These are phyloP conservation scores for Apotomis betuletana DNA, from an alignment of 2,888 invertebrate species.

Conservation along the genomic window DNA sequence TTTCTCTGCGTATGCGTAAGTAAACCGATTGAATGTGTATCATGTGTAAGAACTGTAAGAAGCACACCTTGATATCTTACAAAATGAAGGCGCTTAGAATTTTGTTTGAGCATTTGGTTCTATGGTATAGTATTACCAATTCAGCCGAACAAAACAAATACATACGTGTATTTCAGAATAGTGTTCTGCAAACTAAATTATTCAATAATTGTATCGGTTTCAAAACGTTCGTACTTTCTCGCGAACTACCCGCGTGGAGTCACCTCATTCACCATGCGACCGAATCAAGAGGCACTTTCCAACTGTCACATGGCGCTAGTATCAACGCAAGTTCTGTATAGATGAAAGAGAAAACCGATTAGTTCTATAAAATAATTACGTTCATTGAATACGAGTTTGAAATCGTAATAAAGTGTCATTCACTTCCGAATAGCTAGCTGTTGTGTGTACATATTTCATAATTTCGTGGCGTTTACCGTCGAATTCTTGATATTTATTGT, in stretches of 20 bases:
- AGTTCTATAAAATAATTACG: not conserved
- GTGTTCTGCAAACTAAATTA: not conserved
- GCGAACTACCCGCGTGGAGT: slow-evolving; percentile 41
- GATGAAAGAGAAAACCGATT: slow-evolving; percentile 26
- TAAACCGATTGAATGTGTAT: no score
- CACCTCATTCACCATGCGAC: slow-evolving; percentile 16
- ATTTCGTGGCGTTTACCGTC: slow-evolving; percentile 6
- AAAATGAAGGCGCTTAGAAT: no score
- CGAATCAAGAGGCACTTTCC: not conserved
- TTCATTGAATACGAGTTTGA: slow-evolving; percentile 17
- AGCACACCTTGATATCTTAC: no score
- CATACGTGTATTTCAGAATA: no score
- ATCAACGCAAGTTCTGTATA: slow-evolving; percentile 1
- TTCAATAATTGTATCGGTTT: slow-evolving; percentile 1
- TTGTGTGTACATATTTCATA: slow-evolving; percentile 25
- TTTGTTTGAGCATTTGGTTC: no score
- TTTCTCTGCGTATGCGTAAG: no score
- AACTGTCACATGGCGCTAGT: slow-evolving; percentile 33
- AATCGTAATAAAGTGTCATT: slow-evolving; percentile 33
- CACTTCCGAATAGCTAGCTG: slow-evolving; percentile 20
- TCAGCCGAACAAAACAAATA: no score
- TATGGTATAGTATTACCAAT: no score
- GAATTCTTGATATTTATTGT: not conserved
- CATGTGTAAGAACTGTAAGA: no score
- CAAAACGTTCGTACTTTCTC: slow-evolving; percentile 31